Evolutionary conservation across 2,113 vertebrate species (phyloP), one percentile per base, ranked within the genome.

Genomic region (Myrmophylax atrothorax): DNA sequence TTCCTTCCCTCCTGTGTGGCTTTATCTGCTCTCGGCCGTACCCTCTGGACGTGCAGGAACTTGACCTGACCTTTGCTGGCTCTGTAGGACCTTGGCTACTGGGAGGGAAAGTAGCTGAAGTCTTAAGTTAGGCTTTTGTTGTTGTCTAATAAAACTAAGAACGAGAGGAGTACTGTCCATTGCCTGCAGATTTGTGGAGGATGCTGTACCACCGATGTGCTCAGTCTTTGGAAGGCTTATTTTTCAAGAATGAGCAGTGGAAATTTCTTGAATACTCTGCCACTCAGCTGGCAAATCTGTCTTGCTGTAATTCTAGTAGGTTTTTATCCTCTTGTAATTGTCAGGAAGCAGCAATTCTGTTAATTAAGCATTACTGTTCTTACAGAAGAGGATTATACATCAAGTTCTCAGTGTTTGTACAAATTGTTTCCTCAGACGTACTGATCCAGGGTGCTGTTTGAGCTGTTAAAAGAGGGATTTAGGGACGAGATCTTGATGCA

Each of bases 301-400:
- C 81, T 88, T 88, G 85, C 68, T 92, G 31, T 72, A 92, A 53
- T 81, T 94, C 69, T 94, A 12, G 76, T 78, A 73, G 7, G n/a
- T 68, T 94, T 72, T 94, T 56, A 89, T 95, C 83, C 63, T 70
- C 90, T 79, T 64, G 44, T 89, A 90, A 89, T 92, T 92, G 92
- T 95, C 93, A 95, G 88, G 92, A 95, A 96, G 88, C 53, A 16
- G 69, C 76, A 94, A 9, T 86, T 95, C 88, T 93, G 69, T 94
- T 96, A 96, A 97, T 97, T 80, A 94, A 94, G 83, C 85, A 38
- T 92, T 76, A 62, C 88, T 91, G 52, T 50, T 95, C 55, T 76
- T 77, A 38, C 22, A 66, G 90, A 44, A 86, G 73, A 86, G 92
- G 94, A 87, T 97, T 92, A 68, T 87, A 49, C 44, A 47, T 89